Evolutionary conservation across 1,140 invertebrate species (phyloP), one percentile per base, ranked within the genome.

Genomic region (Bombus fervidus): DNA sequence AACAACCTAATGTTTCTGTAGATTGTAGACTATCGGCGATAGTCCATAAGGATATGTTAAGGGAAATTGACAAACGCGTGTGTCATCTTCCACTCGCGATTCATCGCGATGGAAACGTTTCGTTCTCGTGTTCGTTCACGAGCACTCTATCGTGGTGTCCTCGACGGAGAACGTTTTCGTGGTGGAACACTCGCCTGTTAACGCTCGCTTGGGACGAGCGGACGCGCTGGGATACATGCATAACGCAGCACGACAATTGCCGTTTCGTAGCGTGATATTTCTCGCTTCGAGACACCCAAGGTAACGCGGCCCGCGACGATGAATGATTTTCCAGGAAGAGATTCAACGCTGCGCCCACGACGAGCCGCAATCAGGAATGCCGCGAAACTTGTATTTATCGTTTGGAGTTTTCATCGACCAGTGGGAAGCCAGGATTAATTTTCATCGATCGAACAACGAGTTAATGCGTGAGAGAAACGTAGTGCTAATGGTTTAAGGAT

Each of bases 61-160:
- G 87, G 83, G 89, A 86, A 86, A 88, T 83, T 90, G 87, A 86
- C 86, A 84, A 87, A 88, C 79, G 86, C 83, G 37, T 66, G 53
- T 84, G 43, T 75, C 59, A 66, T 69, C 72, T 75, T 53, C 59
- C 12, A 3, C 12, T 39, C 28, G 57, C 37, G 62, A 78, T 87
- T 62, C 71, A 84, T 62, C 57, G 76, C 28, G 39, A 57, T 34
- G 75, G 76, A 84, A 84, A 76, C 25, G 22, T 53, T 53, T 12
- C 37, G 57, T 79, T 59, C 39, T 31, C 28, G 39, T 64, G 59
- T 64, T 25, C 76, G n/a, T 66, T 43, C 76, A 47, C n/a, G 18
- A 53, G 1, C 47, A 6, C 41, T 73, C 71, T 28, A 72, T 41
- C 69, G 39, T 13, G 28, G 66, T 71, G 66, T 39, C 79, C 53